phyloP scores from a whole-genome alignment of 2,113 vertebrate species.

The Gallinago jamesoni region DNA sequence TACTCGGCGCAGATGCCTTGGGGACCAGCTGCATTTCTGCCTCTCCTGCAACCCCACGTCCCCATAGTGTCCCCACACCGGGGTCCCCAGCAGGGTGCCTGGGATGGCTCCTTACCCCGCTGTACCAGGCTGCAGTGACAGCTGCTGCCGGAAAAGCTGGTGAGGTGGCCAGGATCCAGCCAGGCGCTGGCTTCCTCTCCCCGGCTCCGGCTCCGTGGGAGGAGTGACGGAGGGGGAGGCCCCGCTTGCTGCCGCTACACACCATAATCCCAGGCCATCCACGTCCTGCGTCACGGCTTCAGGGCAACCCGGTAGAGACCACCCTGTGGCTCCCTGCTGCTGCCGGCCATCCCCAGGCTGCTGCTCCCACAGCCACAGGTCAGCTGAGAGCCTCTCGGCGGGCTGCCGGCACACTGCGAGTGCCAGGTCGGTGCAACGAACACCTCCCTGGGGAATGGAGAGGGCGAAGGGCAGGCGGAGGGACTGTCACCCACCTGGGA shows the following conservation, averaged over 20 bases:
- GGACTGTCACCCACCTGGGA: neutral
- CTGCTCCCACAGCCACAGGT: neutral
- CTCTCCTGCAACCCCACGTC: neutral
- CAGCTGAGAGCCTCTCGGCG: neutral
- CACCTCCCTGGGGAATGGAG: no score
- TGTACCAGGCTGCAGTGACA: fast-evolving
- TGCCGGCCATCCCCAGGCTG: neutral
- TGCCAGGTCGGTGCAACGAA: fast-evolving
- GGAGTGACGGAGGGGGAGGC: neutral
- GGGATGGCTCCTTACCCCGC: fast-evolving
- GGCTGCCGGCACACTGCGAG: neutral
- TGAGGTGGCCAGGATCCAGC: neutral
- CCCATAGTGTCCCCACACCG: fast-evolving
- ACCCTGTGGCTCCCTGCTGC: fast-evolving
- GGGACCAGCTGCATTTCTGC: neutral
- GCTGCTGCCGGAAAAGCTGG: fast-evolving
- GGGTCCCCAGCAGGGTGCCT: no score
- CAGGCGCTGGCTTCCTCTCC: neutral
- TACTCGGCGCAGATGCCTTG: fast-evolving
- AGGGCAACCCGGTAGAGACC: fast-evolving
- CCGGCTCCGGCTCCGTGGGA: neutral
- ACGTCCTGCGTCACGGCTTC: fast-evolving
- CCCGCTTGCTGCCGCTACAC: fast-evolving
- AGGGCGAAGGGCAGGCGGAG: neutral
- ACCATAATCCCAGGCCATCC: fast-evolving